phyloP scores from a whole-genome alignment of 2,888 invertebrate species.

The Dilophus febrilis region DNA sequence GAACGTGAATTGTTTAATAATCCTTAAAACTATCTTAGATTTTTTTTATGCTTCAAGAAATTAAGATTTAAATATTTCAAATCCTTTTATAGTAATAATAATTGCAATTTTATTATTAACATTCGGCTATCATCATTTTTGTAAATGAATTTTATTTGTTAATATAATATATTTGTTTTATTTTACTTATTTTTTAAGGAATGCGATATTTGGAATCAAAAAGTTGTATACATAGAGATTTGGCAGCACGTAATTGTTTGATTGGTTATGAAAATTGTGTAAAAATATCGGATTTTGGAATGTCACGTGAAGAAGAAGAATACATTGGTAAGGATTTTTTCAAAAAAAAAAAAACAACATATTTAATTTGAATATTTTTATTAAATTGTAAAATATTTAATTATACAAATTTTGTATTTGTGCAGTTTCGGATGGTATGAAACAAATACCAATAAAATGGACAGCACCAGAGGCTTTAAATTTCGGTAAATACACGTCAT shows the following conservation, averaged over 20 bases:
- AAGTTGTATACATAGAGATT: constrained; percentile 89
- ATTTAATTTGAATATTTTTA: not conserved
- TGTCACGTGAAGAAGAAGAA: constrained; percentile 93
- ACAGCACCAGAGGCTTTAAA: constrained; percentile 93
- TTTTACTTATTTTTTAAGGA: constrained; percentile 17
- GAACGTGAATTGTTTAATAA: too few species aligned
- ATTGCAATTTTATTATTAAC: too few species aligned
- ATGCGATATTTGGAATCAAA: constrained; percentile 93
- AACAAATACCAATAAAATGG: constrained; percentile 98
- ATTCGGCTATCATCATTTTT: too few species aligned
- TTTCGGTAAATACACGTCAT: constrained; percentile 88
- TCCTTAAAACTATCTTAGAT: too few species aligned
- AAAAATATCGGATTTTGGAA: constrained; percentile 96
- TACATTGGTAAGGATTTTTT: constrained; percentile 42
- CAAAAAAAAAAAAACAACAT: not conserved
- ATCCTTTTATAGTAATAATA: too few species aligned
- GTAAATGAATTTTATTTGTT: too few species aligned
- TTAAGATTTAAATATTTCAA: too few species aligned
- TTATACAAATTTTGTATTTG: not conserved
- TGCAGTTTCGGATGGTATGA: constrained; percentile 85
- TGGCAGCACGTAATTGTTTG: constrained; percentile 82
- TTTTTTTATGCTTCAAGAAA: too few species aligned
- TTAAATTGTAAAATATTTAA: not conserved
- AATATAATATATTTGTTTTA: not conserved
- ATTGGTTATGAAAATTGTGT: constrained; percentile 66